These are phyloP conservation scores for Chromoteleia sp. DNA, from an alignment of 2,888 invertebrate genomes.

Conservation along the genomic window DNA sequence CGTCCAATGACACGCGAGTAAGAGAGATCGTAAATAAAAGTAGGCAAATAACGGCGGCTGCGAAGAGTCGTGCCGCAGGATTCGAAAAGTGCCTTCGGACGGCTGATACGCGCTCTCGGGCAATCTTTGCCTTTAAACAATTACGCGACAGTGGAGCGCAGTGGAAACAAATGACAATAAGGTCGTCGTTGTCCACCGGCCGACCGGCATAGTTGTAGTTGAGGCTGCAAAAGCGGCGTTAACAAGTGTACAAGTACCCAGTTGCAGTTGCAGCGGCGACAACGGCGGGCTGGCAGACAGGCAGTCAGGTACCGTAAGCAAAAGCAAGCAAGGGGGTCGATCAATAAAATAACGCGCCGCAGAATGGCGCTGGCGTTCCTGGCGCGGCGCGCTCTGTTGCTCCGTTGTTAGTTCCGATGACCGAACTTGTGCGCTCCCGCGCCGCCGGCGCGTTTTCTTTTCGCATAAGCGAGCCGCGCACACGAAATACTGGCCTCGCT, in stretches of 20 bases:
- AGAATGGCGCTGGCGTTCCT: constrained; percentile 80
- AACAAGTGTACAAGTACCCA: constrained; percentile 40
- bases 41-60: no score
- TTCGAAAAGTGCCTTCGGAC: neutral
- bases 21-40: no score
- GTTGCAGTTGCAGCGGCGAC: constrained; percentile 55
- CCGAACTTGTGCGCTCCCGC: constrained; percentile 55
- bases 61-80: no score
- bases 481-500: constrained; percentile 43
- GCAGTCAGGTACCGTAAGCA: constrained; percentile 52
- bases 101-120: neutral
- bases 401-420: constrained; percentile 66
- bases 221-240: constrained; percentile 28
- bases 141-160: constrained; percentile 5
- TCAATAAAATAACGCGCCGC: constrained; percentile 83
- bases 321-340: constrained; percentile 77
- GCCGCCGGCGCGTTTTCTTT: constrained; percentile 52
- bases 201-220: constrained; percentile 25
- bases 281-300: constrained; percentile 17
- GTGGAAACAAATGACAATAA: constrained; percentile 16
- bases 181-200: constrained; percentile 18
- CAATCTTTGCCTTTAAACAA: constrained; percentile 1
- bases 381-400: constrained; percentile 65
- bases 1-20: no score
- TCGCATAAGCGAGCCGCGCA: constrained; percentile 54